These are phyloP conservation scores for Cryptocephalus moraei DNA, from an alignment of 2,888 invertebrate species.

Conservation along the genomic window DNA sequence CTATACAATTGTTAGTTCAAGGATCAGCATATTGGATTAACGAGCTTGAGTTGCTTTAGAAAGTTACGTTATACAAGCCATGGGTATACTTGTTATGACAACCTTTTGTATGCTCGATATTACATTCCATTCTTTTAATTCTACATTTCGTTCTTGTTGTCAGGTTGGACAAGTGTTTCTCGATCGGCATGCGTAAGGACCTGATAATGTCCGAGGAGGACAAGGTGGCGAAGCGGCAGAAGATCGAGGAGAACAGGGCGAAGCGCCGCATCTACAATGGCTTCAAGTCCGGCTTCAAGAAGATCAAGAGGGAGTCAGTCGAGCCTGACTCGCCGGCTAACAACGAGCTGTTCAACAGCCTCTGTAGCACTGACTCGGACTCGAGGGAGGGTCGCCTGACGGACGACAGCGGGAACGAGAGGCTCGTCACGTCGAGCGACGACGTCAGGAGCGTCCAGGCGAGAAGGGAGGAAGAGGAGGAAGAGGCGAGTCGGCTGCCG, in stretches of 20 bases:
- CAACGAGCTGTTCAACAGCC: conserved; percentile 12
- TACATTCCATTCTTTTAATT: too few species aligned
- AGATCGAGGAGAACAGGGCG: conserved; percentile 78
- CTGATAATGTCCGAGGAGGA: conserved; percentile 96
- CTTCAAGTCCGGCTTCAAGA: conserved; percentile 41
- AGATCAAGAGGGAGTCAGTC: conserved; percentile 41
- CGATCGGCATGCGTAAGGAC: conserved; percentile 94
- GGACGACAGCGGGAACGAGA: conserved; percentile 7
- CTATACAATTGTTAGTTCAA: too few species aligned
- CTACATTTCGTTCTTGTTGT: too few species aligned
- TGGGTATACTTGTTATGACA: too few species aligned
- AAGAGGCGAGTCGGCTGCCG: not conserved
- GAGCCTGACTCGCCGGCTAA: conserved; percentile 20
- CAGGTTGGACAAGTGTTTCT: conserved; percentile 74
- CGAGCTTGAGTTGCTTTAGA: too few species aligned
- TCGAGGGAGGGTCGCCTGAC: conserved; percentile 12
- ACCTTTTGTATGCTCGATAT: too few species aligned
- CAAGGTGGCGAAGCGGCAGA: conserved; percentile 73
- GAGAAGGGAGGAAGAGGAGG: not conserved
- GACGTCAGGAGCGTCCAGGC: conserved; percentile 4
- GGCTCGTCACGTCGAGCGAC: conserved; percentile 26
- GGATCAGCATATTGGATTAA: too few species aligned
- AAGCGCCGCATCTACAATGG: conserved; percentile 46
- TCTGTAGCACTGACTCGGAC: conserved; percentile 18
- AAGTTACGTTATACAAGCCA: too few species aligned